A percentile compares a stretch with the other conserved stretches of the same genome.
phyloP scores from a whole-genome alignment of 2,797 vertebrate genomes.

The Eleutherodactylus coqui region DNA sequence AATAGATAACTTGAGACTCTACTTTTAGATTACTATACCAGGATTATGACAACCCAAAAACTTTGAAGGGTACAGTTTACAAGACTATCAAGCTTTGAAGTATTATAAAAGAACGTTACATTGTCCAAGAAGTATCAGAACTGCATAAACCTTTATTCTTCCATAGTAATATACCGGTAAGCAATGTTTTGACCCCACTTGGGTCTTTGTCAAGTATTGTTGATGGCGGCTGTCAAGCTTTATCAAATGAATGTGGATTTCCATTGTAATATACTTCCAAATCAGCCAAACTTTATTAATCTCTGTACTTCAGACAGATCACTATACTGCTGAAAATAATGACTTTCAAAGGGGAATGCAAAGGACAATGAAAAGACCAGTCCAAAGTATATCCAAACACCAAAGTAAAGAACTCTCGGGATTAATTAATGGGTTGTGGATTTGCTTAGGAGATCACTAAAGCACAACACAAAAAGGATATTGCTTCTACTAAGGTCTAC shows the following conservation, averaged over 20 bases:
- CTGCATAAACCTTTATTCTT: no score
- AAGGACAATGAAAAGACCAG: background rate
- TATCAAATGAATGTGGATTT: background rate
- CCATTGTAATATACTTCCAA: no score
- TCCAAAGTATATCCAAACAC: background rate
- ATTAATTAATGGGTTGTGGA: background rate
- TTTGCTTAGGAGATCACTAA: background rate
- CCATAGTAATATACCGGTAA: no score
- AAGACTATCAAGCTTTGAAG: background rate
- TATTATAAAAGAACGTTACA: background rate
- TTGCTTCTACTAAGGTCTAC: background rate
- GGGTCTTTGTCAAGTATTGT: no score
- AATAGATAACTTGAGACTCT: background rate
- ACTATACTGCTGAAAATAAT: background rate
- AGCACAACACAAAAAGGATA: background rate
- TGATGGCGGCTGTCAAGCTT: background rate
- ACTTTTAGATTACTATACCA: background rate
- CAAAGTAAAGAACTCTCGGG: background rate
- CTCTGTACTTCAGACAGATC: background rate
- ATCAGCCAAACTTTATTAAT: background rate
- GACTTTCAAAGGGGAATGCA: background rate
- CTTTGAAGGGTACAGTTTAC: background rate
- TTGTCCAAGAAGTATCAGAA: no score
- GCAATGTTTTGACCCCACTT: no score
- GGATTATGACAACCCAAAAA: background rate